Conservation (phyloP, 2,113 vertebrate genomes). For the Hippocampus comes region DNA sequence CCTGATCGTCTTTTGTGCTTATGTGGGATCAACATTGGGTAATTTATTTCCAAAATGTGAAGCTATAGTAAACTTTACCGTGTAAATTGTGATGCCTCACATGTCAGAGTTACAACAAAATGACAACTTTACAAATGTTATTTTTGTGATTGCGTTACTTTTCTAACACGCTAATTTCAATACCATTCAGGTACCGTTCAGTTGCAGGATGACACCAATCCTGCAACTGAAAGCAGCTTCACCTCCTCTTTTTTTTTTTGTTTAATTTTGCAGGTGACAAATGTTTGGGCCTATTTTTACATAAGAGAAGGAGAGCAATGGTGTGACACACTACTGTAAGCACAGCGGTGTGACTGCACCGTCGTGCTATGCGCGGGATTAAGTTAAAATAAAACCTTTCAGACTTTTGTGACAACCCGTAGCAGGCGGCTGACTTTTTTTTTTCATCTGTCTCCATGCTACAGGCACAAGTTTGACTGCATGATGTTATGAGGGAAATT, state of each 20-base stretch:
- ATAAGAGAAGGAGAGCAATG: neutral
- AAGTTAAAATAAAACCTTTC: conserved; percentile 62
- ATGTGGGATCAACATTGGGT: no score
- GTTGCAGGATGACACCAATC: neutral
- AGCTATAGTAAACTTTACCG: no score
- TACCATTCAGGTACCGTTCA: neutral
- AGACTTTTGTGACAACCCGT: conserved; percentile 50
- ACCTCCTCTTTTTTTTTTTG: neutral
- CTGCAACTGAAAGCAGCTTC: neutral
- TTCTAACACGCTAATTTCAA: neutral
- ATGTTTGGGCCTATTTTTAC: neutral
- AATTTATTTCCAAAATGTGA: no score
- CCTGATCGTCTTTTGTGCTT: no score
- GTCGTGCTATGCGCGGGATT: conserved; percentile 45
- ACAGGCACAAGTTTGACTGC: conserved; percentile 14
- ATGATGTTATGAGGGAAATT: conserved; percentile 18
- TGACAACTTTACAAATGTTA: neutral
- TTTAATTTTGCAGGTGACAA: neutral
- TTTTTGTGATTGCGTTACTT: neutral
- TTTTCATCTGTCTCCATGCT: conserved; percentile 7
- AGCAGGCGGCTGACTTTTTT: conserved; percentile 48
- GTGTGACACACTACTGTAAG: conserved; percentile 12
- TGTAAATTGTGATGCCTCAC: neutral
- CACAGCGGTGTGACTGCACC: conserved; percentile 17
- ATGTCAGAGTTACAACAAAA: neutral